These are phyloP conservation scores for Myotis brandtii DNA, from an alignment of 2,113 vertebrate genomes.

Conservation along the genomic window DNA sequence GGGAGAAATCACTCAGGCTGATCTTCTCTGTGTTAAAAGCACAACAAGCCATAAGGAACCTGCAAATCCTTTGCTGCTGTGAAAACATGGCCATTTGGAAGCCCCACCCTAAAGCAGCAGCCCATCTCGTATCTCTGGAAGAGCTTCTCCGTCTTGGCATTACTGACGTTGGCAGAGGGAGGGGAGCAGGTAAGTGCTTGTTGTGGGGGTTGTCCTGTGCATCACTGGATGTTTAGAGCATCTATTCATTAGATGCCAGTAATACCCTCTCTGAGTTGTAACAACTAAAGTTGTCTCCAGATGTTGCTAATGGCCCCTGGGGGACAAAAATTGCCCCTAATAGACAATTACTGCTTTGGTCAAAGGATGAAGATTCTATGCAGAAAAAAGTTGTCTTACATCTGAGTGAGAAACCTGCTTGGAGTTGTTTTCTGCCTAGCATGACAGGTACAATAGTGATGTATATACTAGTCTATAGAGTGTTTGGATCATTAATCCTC, in stretches of 20 bases:
- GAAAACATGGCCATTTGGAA: not conserved
- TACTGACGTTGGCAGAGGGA: accelerated
- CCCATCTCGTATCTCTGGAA: not conserved
- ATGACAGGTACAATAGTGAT: not conserved
- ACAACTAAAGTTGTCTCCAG: not conserved
- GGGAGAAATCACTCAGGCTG: not conserved
- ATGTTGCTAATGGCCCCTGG: not conserved
- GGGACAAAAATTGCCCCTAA: not conserved
- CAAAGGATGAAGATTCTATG: not conserved
- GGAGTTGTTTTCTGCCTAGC: not conserved
- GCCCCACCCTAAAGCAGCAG: not conserved
- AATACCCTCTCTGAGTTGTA: not conserved
- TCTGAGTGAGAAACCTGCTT: not conserved
- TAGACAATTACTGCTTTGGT: not conserved
- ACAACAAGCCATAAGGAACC: not conserved
- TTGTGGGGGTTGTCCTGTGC: too few relatives aligned
- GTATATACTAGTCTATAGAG: not conserved
- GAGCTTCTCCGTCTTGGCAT: not conserved
- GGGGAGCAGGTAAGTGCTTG: not conserved
- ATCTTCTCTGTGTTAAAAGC: constrained; percentile 18
- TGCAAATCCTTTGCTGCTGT: not conserved
- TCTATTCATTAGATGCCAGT: not conserved
- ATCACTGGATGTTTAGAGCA: not conserved
- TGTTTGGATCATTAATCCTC: not conserved
- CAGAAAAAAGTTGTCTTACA: not conserved